Base-by-base conservation (phyloP, 2,797 vertebrate genomes). In the Bradypus variegatus region DNA sequence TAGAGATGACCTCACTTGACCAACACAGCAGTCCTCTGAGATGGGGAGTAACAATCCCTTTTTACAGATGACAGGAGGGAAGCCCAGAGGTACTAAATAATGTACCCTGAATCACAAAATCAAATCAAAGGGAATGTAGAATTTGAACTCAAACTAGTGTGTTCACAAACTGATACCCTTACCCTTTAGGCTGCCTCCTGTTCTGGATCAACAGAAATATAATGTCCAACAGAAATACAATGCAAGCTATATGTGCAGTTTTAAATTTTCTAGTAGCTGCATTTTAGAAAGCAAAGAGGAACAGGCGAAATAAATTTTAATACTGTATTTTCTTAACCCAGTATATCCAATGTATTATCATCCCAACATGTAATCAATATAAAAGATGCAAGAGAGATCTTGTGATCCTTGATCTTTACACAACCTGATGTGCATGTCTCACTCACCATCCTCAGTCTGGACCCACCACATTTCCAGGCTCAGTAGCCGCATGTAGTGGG, bases 131-230 rank as follows among this genome's bases (percentile, higher is more conserved):
- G 19, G 58, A 18, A 15, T 2, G 7, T 2, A 13, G 72, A 13
- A 45, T 10, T 5, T 29, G 65, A 16, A 33, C 62, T 23, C n/a
- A 25, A 6, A 38, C 64, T 27, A n/a, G 50, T 1, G 10, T 45
- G 36, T 75, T 8, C 1, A 77, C 65, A 19, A 12, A 1, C 2
- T 12, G 13, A 2, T 50, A 1, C 55, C 6, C 6, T 45, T 6
- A 4, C 3, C 31, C 85, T 1, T 3, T 4, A 4, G 0, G 48
- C 21, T 0, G 1, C 41, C 36, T 67, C 50, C 27, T 2, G 2
- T 0, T 23, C 6, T 12, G 12, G 50, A 9, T 6, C 67, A 33
- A 33, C 3, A 0, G 53, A 55, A 55, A 55, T 55, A 16, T 55
- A 16, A 19, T 10, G 11, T 4, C 77, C 6, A 1, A 6, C 11